Evolutionary conservation across 2,888 invertebrate species (phyloP).

Genomic region (Cryptocephalus primarius): DNA sequence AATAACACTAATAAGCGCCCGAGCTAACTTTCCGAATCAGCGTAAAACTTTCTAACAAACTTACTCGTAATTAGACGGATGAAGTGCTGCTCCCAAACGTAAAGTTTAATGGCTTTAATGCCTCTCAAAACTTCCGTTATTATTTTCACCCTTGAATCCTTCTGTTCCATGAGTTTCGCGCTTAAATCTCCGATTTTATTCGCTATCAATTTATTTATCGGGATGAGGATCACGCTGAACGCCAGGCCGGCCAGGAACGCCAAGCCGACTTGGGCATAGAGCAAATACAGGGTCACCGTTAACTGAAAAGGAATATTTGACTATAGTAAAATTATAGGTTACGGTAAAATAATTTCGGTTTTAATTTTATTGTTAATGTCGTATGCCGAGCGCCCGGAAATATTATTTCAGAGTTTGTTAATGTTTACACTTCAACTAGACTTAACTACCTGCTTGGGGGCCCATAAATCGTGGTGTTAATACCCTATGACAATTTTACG

Average conservation of each 20-base stretch:
- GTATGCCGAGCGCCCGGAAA: too few relatives aligned
- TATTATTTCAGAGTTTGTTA: too few relatives aligned
- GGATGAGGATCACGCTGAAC: slow-evolving; percentile 81
- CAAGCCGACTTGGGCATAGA: slow-evolving; percentile 80
- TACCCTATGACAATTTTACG: too few relatives aligned
- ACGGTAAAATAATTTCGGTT: too few relatives aligned
- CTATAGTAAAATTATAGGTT: too few relatives aligned
- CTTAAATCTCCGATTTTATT: slow-evolving; percentile 80
- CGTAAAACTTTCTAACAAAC: slow-evolving; percentile 18
- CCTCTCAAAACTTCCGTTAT: slow-evolving; percentile 81
- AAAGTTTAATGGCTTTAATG: slow-evolving; percentile 81
- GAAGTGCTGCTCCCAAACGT: slow-evolving; percentile 90
- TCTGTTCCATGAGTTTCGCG: slow-evolving; percentile 77
- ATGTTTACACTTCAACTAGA: too few relatives aligned
- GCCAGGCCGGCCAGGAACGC: slow-evolving; percentile 84
- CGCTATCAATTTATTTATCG: slow-evolving; percentile 84
- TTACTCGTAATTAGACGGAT: slow-evolving; percentile 56
- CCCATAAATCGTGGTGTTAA: too few relatives aligned
- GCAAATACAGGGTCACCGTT: slow-evolving; percentile 66
- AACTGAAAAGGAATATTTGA: slow-evolving; percentile 44
- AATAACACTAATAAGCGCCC: background rate
- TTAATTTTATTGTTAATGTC: too few relatives aligned
- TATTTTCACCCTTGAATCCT: slow-evolving; percentile 80
- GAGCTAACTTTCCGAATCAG: too few relatives aligned
- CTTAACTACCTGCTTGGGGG: too few relatives aligned